Conservation (phyloP, 2,888 invertebrate species). For the Suillia variegata region DNA sequence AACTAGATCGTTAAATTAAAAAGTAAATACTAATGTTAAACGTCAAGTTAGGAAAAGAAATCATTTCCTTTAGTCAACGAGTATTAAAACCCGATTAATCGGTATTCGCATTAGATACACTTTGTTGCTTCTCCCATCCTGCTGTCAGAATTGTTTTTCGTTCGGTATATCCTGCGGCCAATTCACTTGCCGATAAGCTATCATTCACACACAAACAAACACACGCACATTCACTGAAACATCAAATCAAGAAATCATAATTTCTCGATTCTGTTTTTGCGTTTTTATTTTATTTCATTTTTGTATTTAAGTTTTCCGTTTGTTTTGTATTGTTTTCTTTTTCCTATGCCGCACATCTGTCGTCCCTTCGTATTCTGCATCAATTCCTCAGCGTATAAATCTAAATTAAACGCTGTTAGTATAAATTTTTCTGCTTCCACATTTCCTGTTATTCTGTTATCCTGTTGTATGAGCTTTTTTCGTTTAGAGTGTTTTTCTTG, state of each 20-base stretch:
- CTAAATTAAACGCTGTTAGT: conserved; percentile 49
- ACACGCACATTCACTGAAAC: not conserved
- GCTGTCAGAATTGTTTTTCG: not conserved
- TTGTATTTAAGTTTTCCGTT: not conserved
- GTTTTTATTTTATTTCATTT: not conserved
- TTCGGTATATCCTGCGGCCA: not conserved
- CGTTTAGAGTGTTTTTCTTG: not conserved
- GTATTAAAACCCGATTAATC: no score
- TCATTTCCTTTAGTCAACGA: no score
- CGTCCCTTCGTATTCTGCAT: not conserved
- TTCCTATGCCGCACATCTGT: not conserved
- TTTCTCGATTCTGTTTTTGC: not conserved
- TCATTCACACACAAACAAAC: not conserved
- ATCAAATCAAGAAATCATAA: conserved; percentile 4
- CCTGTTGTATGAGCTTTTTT: not conserved
- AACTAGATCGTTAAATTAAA: no score
- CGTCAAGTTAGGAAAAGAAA: no score
- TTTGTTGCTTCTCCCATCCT: not conserved
- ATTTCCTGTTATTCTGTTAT: conserved; percentile 2
- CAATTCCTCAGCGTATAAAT: conserved; percentile 40
- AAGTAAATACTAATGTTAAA: no score
- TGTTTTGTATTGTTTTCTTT: not conserved
- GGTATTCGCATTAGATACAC: no score
- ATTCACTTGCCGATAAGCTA: not conserved
- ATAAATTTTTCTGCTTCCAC: conserved; percentile 12